Conservation (phyloP, 1,140 invertebrate species). For the Trichonephila clavata region DNA sequence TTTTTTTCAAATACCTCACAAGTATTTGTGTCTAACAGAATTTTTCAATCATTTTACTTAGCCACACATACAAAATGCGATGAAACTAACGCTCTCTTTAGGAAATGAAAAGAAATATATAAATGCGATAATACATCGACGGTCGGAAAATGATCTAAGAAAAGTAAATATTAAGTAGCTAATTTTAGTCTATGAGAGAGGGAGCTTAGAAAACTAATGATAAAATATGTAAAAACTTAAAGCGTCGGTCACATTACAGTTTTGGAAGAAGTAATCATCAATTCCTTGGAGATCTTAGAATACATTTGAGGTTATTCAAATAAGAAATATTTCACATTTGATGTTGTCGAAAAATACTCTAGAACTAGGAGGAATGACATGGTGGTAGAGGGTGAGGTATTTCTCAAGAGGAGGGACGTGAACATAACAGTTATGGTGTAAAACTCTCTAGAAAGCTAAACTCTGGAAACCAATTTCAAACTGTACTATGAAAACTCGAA, state of each 20-base stretch:
- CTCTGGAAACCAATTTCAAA: slow-evolving; percentile 48
- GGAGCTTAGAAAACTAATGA: slow-evolving; percentile 15
- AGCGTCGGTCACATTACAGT: neutral
- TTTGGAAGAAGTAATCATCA: slow-evolving; percentile 43
- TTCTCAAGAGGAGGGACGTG: neutral
- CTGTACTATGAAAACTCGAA: slow-evolving; percentile 58
- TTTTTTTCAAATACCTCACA: no score
- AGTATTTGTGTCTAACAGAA: no score
- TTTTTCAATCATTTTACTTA: no score
- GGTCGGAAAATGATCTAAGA: neutral
- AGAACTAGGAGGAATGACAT: slow-evolving; percentile 29
- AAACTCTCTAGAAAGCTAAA: slow-evolving; percentile 51
- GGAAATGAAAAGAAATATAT: no score
- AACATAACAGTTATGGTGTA: slow-evolving; percentile 60
- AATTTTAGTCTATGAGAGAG: neutral
- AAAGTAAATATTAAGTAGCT: neutral
- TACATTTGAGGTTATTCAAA: slow-evolving; percentile 54
- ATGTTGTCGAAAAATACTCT: slow-evolving; percentile 47
- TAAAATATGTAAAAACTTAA: slow-evolving; percentile 51
- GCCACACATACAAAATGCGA: no score
- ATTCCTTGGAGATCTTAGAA: slow-evolving; percentile 14
- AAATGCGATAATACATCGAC: neutral
- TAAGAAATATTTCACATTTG: slow-evolving; percentile 62
- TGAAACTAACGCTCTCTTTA: no score
- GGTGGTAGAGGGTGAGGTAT: neutral